These are phyloP conservation scores for Paratrypauchen microcephalus DNA, from an alignment of 2,797 vertebrate genomes.

Conservation along the genomic window DNA sequence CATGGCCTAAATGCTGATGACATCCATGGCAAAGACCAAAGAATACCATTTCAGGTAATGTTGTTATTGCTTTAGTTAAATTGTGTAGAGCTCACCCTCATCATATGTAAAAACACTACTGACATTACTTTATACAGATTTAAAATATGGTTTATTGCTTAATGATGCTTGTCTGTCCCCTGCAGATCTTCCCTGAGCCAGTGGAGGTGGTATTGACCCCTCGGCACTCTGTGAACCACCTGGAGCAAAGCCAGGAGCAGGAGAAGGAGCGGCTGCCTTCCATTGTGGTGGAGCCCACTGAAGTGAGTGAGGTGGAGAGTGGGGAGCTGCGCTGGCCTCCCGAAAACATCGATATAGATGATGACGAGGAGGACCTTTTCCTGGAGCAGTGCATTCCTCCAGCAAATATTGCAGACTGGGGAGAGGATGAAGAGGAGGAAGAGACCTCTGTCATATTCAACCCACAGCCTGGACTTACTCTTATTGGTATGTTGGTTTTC, in stretches of 20 bases:
- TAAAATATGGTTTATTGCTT: neutral
- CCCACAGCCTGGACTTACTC: slow-evolving; percentile 68
- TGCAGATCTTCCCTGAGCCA: slow-evolving; percentile 82
- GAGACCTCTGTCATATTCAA: slow-evolving; percentile 64
- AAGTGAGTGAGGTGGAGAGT: slow-evolving; percentile 82
- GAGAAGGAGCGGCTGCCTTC: slow-evolving; percentile 80
- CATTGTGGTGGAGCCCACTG: slow-evolving; percentile 83
- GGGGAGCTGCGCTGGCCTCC: slow-evolving; percentile 85
- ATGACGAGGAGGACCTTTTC: slow-evolving; percentile 78
- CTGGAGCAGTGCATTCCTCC: slow-evolving; percentile 81
- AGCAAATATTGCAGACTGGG: slow-evolving; percentile 80
- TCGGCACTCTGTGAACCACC: slow-evolving; percentile 44
- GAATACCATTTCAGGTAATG: slow-evolving; percentile 73
- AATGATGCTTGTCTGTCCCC: neutral
- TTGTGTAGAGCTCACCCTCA: neutral
- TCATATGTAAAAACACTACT: too few relatives aligned
- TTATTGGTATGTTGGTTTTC: slow-evolving; percentile 66
- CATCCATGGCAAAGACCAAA: slow-evolving; percentile 62
- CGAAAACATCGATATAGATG: slow-evolving; percentile 71
- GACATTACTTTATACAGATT: too few relatives aligned
- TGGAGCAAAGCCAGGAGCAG: slow-evolving; percentile 57
- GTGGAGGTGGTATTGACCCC: slow-evolving; percentile 62
- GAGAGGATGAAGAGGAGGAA: slow-evolving; percentile 63
- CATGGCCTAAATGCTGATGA: slow-evolving; percentile 63
- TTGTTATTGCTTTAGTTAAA: neutral